A percentile compares a stretch with the other conserved stretches of the same genome.
Conservation (phyloP, 1,140 invertebrate species). For the Spodoptera frugiperda region DNA sequence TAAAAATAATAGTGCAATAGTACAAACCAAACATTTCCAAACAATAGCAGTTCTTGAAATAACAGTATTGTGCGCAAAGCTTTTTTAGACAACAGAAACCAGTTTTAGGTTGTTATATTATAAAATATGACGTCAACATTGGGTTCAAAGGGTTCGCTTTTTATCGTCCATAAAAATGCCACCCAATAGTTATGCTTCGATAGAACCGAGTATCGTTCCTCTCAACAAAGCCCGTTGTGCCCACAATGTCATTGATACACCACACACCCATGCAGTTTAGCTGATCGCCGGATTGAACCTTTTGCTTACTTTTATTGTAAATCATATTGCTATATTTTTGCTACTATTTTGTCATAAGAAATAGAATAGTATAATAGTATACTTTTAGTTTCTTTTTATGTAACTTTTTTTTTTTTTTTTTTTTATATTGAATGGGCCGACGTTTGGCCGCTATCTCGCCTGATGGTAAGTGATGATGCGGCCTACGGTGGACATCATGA, state of each 20-base stretch:
- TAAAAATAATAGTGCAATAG: too few relatives aligned
- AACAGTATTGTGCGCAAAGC: not conserved
- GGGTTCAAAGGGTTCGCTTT: slow-evolving; percentile 11
- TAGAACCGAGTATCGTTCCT: slow-evolving; percentile 5
- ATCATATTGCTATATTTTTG: not conserved
- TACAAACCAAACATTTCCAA: too few relatives aligned
- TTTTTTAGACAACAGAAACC: not conserved
- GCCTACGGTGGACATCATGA: too few relatives aligned
- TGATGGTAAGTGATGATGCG: too few relatives aligned
- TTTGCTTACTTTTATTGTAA: not conserved
- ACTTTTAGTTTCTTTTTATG: too few relatives aligned
- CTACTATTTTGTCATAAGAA: not conserved
- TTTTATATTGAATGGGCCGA: too few relatives aligned
- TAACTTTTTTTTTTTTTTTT: too few relatives aligned
- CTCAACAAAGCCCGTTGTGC: slow-evolving; percentile 20
- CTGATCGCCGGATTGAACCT: not conserved
- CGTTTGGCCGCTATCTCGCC: too few relatives aligned
- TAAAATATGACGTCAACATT: slow-evolving; percentile 10
- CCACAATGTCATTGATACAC: slow-evolving; percentile 11
- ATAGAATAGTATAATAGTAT: not conserved
- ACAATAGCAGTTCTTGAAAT: not conserved
- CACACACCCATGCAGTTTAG: slow-evolving; percentile 17
- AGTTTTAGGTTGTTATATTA: not conserved
- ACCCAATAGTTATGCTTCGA: slow-evolving; percentile 12
- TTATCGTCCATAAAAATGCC: slow-evolving; percentile 24